These are phyloP conservation scores for Aethina tumida DNA, from an alignment of 1,140 invertebrate species.

Conservation along the genomic window DNA sequence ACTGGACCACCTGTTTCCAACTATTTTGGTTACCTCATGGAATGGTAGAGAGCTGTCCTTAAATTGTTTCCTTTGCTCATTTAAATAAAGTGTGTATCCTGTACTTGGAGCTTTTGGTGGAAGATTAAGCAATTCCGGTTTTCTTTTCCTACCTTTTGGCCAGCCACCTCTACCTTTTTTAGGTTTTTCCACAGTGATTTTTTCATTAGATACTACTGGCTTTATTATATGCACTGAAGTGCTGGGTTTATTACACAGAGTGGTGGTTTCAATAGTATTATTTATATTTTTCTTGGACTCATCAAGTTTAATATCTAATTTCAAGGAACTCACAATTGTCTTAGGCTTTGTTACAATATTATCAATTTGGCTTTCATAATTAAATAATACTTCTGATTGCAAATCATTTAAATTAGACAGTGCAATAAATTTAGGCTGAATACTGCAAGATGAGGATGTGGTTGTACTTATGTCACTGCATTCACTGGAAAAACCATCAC, in stretches of 20 bases:
- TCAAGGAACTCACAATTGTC: too few species aligned
- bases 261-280: constrained; percentile 1
- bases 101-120: constrained; percentile 48
- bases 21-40: constrained; percentile 44
- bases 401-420: constrained; percentile 16
- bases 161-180: constrained; percentile 47
- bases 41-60: constrained; percentile 41
- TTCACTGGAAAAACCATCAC: constrained; percentile 35
- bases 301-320: too few species aligned
- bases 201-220: constrained; percentile 3
- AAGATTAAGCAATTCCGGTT: constrained; percentile 40
- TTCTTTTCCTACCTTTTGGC: constrained; percentile 51
- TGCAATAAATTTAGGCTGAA: constrained; percentile 15
- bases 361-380: constrained; percentile 2
- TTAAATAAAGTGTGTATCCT: constrained; percentile 47
- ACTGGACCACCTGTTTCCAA: constrained; percentile 48
- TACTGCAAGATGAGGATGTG: constrained; percentile 16
- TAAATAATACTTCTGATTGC: constrained; percentile 10
- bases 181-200: constrained; percentile 15
- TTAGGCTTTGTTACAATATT: constrained; percentile 4
- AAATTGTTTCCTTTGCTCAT: constrained; percentile 43
- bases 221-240: neutral
- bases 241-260: constrained; percentile 2
- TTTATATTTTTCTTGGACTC: too few species aligned
- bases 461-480: constrained; percentile 28